Percentiles rank a stretch among this genome's conserved stretches.
phyloP scores from a whole-genome alignment of 1,140 invertebrate genomes.

The Ectropis grisescens region DNA sequence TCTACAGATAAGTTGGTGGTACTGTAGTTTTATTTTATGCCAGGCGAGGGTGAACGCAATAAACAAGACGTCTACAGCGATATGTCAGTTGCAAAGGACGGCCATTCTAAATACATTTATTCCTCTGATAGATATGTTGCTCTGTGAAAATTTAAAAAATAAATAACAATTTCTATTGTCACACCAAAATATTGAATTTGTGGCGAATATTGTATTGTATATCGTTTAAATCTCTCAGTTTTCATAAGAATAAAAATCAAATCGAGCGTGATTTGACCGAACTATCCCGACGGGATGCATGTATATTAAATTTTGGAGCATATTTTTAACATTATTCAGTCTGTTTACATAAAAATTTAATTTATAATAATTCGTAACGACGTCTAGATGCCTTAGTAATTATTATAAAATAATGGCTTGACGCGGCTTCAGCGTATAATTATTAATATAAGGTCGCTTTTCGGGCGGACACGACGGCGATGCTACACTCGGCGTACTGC shows the following conservation, averaged over 20 bases:
- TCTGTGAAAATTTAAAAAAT: too few species aligned
- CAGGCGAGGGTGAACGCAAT: too few species aligned
- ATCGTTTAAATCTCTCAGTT: too few species aligned
- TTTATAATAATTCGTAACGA: constrained; percentile 19
- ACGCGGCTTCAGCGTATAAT: constrained; percentile 16
- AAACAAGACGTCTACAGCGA: constrained; percentile 25
- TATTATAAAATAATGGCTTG: constrained; percentile 8
- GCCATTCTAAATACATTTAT: constrained; percentile 32
- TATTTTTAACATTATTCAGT: constrained; percentile 53
- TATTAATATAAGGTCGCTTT: constrained; percentile 7
- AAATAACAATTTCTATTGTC: constrained; percentile 4
- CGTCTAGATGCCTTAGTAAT: constrained; percentile 13
- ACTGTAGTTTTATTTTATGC: too few species aligned
- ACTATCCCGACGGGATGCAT: too few species aligned
- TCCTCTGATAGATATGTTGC: constrained; percentile 30
- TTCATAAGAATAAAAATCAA: too few species aligned
- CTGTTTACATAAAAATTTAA: constrained; percentile 35
- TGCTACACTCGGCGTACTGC: too few species aligned
- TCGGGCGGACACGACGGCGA: too few species aligned
- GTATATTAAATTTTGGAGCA: constrained; percentile 20
- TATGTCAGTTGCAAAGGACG: constrained; percentile 58
- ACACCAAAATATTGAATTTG: constrained; percentile 5
- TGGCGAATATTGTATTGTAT: too few species aligned
- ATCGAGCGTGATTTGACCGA: too few species aligned
- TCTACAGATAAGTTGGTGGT: too few species aligned